These are phyloP conservation scores for Drosophila littoralis DNA, from an alignment of 1,140 invertebrate genomes.

Conservation along the genomic window DNA sequence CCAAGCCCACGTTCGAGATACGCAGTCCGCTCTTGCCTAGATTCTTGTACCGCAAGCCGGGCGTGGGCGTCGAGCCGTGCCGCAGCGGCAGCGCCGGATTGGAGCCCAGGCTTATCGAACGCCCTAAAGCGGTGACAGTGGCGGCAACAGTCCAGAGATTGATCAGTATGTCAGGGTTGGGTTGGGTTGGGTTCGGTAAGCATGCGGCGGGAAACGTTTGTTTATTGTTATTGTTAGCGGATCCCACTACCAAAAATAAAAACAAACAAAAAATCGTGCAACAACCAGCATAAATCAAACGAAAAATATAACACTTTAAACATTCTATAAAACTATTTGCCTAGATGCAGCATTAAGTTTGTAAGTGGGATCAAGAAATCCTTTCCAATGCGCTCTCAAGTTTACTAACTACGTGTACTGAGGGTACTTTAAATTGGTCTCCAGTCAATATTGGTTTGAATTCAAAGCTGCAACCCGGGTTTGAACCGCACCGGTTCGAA, in stretches of 20 bases:
- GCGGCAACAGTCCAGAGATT: conserved; percentile 25
- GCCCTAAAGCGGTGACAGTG: conserved; percentile 54
- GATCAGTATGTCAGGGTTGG: conserved; percentile 27
- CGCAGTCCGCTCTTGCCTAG: conserved; percentile 96
- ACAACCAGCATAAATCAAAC: conserved; percentile 55
- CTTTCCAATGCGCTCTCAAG: no score
- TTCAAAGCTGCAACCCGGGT: no score
- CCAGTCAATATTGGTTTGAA: no score
- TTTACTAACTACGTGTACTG: no score
- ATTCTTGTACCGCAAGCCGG: conserved; percentile 93
- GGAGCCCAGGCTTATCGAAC: conserved; percentile 83
- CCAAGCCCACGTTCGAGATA: conserved; percentile 95
- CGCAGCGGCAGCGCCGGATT: conserved; percentile 83
- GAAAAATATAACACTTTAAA: conserved; percentile 13
- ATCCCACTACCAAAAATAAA: conserved; percentile 5
- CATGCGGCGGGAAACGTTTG: conserved; percentile 56
- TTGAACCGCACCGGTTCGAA: no score
- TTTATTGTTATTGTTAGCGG: conserved; percentile 47
- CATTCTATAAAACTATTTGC: not conserved
- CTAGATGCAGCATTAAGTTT: not conserved
- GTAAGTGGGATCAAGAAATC: no score
- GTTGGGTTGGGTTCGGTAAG: conserved; percentile 47
- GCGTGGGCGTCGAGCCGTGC: conserved; percentile 83
- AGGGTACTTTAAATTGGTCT: no score
- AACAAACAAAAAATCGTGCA: conserved; percentile 58